Evolutionary conservation across 53 echinoderm and acorn worm genomes (phyloP).

Genomic region (Stichopus horrens): DNA sequence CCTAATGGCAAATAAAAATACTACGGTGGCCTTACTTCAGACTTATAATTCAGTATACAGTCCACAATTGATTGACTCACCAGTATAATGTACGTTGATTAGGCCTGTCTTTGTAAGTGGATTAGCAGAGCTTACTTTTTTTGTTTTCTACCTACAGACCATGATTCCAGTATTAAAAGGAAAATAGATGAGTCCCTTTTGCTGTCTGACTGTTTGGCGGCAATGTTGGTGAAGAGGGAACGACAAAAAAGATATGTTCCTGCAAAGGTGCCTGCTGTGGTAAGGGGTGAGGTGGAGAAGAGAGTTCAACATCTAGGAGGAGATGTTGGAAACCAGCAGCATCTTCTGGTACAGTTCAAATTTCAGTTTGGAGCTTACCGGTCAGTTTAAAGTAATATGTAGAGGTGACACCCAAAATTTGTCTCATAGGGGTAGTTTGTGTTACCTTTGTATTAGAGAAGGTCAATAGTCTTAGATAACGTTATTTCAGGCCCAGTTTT

Average conservation of each 20-base stretch:
- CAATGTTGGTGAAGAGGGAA: slow-evolving; percentile 24
- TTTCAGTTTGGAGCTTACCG: slow-evolving; percentile 47
- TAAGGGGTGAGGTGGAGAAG: slow-evolving; percentile 29
- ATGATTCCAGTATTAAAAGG: slow-evolving; percentile 37
- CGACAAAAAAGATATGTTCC: slow-evolving; percentile 29
- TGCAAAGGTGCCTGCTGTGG: slow-evolving; percentile 31
- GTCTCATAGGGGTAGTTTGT: not conserved
- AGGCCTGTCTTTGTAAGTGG: no score
- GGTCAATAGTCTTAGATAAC: not conserved
- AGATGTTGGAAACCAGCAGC: slow-evolving; percentile 22
- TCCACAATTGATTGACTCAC: no score
- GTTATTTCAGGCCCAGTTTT: not conserved
- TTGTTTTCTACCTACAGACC: slow-evolving; percentile 29
- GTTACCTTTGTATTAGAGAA: slow-evolving; percentile 15
- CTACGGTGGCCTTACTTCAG: no score
- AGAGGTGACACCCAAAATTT: not conserved
- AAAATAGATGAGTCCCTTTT: slow-evolving; percentile 6
- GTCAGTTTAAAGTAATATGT: slow-evolving; percentile 15
- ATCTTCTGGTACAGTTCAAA: slow-evolving; percentile 36
- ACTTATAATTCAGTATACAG: no score
- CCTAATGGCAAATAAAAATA: no score
- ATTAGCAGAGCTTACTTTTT: not conserved
- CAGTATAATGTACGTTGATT: no score
- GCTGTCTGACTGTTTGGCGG: slow-evolving; percentile 18
- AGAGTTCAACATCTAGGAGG: slow-evolving; percentile 31